Conservation (phyloP, 1,140 invertebrate species). For the Listronotus bonariensis region DNA sequence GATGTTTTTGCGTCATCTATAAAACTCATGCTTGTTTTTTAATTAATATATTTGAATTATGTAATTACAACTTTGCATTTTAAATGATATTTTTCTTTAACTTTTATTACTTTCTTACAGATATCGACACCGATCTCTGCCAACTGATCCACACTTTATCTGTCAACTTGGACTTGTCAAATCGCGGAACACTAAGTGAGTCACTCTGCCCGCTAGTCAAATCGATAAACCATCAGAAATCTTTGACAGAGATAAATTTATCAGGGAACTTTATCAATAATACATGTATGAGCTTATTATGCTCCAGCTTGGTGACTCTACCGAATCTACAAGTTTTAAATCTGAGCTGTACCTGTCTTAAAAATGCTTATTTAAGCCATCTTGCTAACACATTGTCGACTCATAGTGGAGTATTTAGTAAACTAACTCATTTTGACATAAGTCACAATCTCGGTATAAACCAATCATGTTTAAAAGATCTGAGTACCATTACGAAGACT, state of each 20-base stretch:
- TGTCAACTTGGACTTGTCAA: conserved; percentile 60
- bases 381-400: conserved; percentile 47
- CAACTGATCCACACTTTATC: conserved; percentile 61
- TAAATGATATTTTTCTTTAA: too few relatives aligned
- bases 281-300: conserved; percentile 61
- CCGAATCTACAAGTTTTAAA: conserved; percentile 62
- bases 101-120: conserved; percentile 46
- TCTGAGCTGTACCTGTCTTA: conserved; percentile 62
- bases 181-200: conserved; percentile 56
- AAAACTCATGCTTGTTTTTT: too few relatives aligned
- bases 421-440: conserved; percentile 64
- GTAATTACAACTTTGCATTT: too few relatives aligned
- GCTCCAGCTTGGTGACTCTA: conserved; percentile 62
- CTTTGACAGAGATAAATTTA: conserved; percentile 63
- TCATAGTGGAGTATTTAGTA: conserved; percentile 50
- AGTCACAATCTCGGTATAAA: conserved; percentile 69
- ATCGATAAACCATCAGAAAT: conserved; percentile 64
- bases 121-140: conserved; percentile 57
- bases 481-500: conserved; percentile 52
- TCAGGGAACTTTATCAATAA: conserved; percentile 64
- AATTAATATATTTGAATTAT: too few relatives aligned
- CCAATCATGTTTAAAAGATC: conserved; percentile 53
- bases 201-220: conserved; percentile 63
- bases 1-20: too few relatives aligned
- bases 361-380: conserved; percentile 27